Base-by-base conservation (phyloP, 2,888 invertebrate species). In the Xestoiulus laeticollis region DNA sequence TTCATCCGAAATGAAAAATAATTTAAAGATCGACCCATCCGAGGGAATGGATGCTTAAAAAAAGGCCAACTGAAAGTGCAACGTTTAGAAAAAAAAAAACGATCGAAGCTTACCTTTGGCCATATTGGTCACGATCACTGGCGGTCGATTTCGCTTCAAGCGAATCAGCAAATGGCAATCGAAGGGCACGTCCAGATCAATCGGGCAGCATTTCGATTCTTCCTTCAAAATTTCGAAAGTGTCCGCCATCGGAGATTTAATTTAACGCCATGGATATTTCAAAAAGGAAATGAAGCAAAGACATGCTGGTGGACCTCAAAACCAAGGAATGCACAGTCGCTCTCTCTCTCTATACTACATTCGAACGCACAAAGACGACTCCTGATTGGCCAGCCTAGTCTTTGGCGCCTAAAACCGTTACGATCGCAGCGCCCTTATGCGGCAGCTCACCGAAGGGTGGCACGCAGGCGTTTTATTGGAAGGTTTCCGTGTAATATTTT, bases 301-400 rank as follows among this genome's bases (percentile, higher is more conserved):
- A 22, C 68, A 68, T 38, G 38, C 38, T 68, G 68, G 26, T 68
- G 68, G 68, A 68, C 68, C 68, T 68, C 68, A 26, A 68, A 68
- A 68, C 68, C 68, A 26, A 68, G 68, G 68, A 68, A 68, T 68
- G 68, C 68, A 68, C 68, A n/a, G 68, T 68, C 68, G 38, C 38
- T 5, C 38, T 38, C 8, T 68, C n/a, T n/a, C n/a, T n/a, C n/a
- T n/a, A n/a, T n/a, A n/a, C n/a, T 22, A 2, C 6, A 68, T 68
- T 68, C 68, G 68, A 68, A 68, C 68, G 22, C 2, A n/a, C 68
- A 6, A 68, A 22, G 26, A 26, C 68, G 68, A 26, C 22, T n/a
- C 4, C 59, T 68, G 8, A 68, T 68, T 68, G 68, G 68, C 8
- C 68, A 26, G 26, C 26, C 26, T 1, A 4, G 26, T 26, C 68